phyloP scores from a whole-genome alignment of 2,888 invertebrate species.

The Cheilosia pagana region DNA sequence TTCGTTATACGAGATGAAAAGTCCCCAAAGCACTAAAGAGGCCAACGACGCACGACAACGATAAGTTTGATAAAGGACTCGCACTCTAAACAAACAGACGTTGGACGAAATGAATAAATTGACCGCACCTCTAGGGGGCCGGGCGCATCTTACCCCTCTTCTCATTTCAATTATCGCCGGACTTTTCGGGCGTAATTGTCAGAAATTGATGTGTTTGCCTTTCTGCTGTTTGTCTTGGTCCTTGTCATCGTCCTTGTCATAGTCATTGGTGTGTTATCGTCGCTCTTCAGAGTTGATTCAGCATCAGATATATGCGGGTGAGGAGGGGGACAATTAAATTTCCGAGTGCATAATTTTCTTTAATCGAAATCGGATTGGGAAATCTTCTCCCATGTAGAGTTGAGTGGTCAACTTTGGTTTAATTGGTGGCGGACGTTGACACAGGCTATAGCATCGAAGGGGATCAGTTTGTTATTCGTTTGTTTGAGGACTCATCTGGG shows the following conservation, averaged over 20 bases:
- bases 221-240: slow-evolving; percentile 39
- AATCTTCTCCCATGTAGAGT: slow-evolving; percentile 14
- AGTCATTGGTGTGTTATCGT: slow-evolving; percentile 28
- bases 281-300: not conserved
- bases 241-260: not conserved
- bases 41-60: slow-evolving; percentile 3
- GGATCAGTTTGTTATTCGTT: not conserved
- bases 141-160: not conserved
- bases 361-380: slow-evolving; percentile 67
- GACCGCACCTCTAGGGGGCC: slow-evolving; percentile 23
- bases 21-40: slow-evolving; percentile 21
- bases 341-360: slow-evolving; percentile 71
- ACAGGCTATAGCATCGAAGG: slow-evolving; percentile 17
- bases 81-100: slow-evolving; percentile 33
- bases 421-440: slow-evolving; percentile 51
- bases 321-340: slow-evolving; percentile 59
- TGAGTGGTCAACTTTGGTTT: slow-evolving; percentile 34
- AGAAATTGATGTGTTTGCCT: slow-evolving; percentile 72
- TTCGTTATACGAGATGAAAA: slow-evolving; percentile 18
- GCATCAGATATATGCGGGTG: not conserved
- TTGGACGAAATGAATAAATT: slow-evolving; percentile 61
- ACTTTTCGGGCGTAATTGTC: slow-evolving; percentile 55
- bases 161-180: slow-evolving; percentile 67
- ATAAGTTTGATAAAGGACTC: slow-evolving; percentile 57
- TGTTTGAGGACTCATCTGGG: slow-evolving; percentile 34